Base-by-base conservation (phyloP, 2,113 vertebrate species). In the Oplegnathus fasciatus region DNA sequence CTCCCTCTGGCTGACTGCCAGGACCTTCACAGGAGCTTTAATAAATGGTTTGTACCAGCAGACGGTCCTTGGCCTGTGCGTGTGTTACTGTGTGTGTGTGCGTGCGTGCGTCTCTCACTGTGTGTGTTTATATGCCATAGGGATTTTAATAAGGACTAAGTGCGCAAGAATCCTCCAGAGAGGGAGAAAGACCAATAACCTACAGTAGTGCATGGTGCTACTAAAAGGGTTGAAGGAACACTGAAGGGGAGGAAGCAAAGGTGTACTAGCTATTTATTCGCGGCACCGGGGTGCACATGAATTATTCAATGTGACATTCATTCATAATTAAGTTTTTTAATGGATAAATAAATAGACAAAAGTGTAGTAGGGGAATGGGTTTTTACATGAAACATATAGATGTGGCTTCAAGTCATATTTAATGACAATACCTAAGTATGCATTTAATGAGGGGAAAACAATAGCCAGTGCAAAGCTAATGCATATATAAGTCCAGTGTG, bases 271-370 rank as follows among this genome's bases (percentile, higher is more conserved):
- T 89, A 93, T 94, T 94, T 94, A 93, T 92, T 91, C 64, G 57
- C 77, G 60, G 71, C 92, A 87, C 71, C 58, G 22, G 87, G 92
- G 90, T 86, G 82, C 85, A 64, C 86, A 93, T 95, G 92, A 93
- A 95, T 96, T 93, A 95, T 95, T 95, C 94, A 95, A 75, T 79
- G 85, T 87, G 92, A 86, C 89, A 91, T 88, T 94, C 92, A 90
- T 94, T 90, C 91, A 94, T 93, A 94, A 94, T 94, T 93, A 92
- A 92, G 57, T 92, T 93, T 94, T 93, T 95, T 89, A 88, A 95
- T 93, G 90, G 93, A 92, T 93, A 94, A 94, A 93, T 93, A 94
- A 94, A 95, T 94, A 95, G 91, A 93, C 88, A 86, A 79, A 92
- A 78, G 86, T 86, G 67, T 92, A 82, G 86, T 80, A 68, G 60